Base-by-base conservation (phyloP, 2,888 invertebrate genomes). In the Rhodophaea formosa region DNA sequence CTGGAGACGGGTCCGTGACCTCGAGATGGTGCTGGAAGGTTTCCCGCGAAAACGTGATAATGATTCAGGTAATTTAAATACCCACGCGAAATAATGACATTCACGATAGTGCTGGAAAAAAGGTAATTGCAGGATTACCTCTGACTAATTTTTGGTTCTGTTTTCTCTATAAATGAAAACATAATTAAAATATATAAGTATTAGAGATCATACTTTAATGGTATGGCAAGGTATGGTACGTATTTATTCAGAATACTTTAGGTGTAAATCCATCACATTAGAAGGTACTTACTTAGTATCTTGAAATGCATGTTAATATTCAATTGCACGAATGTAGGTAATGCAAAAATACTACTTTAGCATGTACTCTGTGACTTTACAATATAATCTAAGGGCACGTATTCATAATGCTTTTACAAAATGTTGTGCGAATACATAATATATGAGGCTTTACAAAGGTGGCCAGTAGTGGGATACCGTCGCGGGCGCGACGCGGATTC, bases 401-500 rank as follows among this genome's bases (percentile, higher is more conserved):
- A n/a, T n/a, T n/a, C n/a, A 23, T 3, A 23, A 23, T 23, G 5
- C 23, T 23, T 23, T 5, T 23, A 2, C 8, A 44, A n/a, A 29
- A 30, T 8, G 7, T 14, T 53, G 53, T 46, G 16, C 14, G 7
- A 7, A 23, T 10, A 35, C 12, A 45, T 30, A 35, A 58, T 49
- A 56, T 49, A 46, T 56, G 58, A 66, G 71, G 68, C 72, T 68
- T 74, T 74, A 69, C 67, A 63, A 85, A 84, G 82, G 85, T 82
- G 66, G 62, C 72, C 68, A 74, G 69, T 68, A 75, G 72, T 66
- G 75, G 72, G 58, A 60, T 66, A 62, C 60, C 68, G 62, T 63
- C 67, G 72, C 82, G 86, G 57, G 63, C 72, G 5, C 82, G 86
- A 23, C 80, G 86, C 44, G 77, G 81, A 8, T 77, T 87, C 72